Evolutionary conservation across 2,888 invertebrate species (phyloP).

Genomic region (Lepidochitona cinerea): DNA sequence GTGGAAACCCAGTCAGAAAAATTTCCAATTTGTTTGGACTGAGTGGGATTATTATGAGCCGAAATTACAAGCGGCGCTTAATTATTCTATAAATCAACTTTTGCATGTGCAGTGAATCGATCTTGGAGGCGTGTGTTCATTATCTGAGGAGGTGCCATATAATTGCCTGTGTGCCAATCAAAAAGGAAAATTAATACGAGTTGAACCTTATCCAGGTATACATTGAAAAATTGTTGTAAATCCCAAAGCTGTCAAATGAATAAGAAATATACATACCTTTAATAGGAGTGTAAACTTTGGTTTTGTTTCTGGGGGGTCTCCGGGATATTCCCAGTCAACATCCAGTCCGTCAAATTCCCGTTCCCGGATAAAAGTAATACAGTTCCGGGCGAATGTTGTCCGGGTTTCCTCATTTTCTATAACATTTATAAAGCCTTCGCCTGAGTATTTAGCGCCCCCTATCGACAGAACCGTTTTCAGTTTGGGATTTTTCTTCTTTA

Average conservation of each 20-base stretch:
- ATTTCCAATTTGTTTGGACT: no score
- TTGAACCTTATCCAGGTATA: background rate
- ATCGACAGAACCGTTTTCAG: constrained; percentile 58
- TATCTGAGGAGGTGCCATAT: no score
- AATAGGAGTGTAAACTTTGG: constrained; percentile 36
- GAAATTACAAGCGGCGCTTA: no score
- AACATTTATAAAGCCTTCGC: constrained; percentile 34
- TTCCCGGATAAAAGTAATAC: constrained; percentile 40
- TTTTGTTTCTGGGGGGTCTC: constrained; percentile 30
- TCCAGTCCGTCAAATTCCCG: constrained; percentile 60
- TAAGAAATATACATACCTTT: constrained; percentile 41
- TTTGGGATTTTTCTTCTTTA: constrained; percentile 46
- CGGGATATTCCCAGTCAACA: constrained; percentile 66
- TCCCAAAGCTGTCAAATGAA: background rate
- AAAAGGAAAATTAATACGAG: no score
- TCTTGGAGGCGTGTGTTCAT: no score
- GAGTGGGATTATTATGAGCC: no score
- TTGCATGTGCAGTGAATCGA: no score
- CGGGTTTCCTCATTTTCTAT: constrained; percentile 39
- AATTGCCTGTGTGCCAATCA: no score
- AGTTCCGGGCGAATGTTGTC: constrained; percentile 41
- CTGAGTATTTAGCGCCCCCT: constrained; percentile 49
- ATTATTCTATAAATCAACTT: no score
- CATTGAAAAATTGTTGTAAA: background rate
- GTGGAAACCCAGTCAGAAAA: no score